Evolutionary conservation across 2,888 invertebrate species (phyloP).

Genomic region (Synanthedon myopaeformis): DNA sequence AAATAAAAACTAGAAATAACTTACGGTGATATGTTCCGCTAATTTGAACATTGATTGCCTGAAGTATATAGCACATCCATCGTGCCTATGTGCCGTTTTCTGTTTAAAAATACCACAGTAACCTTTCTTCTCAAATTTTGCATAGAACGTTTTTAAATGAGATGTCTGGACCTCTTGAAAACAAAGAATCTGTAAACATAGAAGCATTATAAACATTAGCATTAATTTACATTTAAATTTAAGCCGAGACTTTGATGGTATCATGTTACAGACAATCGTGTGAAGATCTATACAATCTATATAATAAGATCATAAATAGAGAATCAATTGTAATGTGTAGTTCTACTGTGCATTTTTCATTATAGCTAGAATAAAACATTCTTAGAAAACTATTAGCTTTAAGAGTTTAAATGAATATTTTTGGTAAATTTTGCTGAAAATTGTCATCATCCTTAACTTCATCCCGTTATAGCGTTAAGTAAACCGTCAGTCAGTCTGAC

Average conservation of each 20-base stretch:
- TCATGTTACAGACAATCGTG: neutral
- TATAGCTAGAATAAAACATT: too few relatives aligned
- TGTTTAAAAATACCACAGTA: slow-evolving; percentile 85
- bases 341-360: too few relatives aligned
- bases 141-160: slow-evolving; percentile 75
- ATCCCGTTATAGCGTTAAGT: too few relatives aligned
- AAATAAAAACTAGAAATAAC: slow-evolving; percentile 30
- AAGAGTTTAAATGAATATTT: too few relatives aligned
- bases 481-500: too few relatives aligned
- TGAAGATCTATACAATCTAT: neutral
- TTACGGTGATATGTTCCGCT: slow-evolving; percentile 75
- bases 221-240: neutral
- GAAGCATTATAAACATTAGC: neutral
- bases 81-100: slow-evolving; percentile 81
- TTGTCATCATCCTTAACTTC: too few relatives aligned
- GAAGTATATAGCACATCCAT: slow-evolving; percentile 94
- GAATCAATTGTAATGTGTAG: too few relatives aligned
- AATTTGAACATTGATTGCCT: slow-evolving; percentile 75
- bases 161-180: slow-evolving; percentile 90
- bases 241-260: neutral
- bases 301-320: too few relatives aligned
- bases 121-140: slow-evolving; percentile 68
- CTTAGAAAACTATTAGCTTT: too few relatives aligned
- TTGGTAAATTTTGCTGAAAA: too few relatives aligned
- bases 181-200: slow-evolving; percentile 78